phyloP scores from a whole-genome alignment of 2,888 invertebrate genomes.

The Sphaeridia pumilis region DNA sequence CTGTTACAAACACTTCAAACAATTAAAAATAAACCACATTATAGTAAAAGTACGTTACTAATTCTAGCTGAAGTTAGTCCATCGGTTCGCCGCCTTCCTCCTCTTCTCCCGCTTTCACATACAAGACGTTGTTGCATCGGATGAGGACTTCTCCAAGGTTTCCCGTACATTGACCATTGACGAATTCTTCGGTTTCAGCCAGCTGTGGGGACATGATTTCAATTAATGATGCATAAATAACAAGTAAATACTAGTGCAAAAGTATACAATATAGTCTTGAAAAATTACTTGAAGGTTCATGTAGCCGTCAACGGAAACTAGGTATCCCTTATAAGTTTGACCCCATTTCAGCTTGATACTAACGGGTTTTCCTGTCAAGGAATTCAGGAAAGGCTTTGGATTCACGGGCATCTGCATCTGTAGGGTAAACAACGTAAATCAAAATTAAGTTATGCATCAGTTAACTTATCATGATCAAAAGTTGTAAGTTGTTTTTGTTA shows the following conservation, averaged over 20 bases:
- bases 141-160: constrained; percentile 94
- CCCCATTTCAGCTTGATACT: constrained; percentile 99
- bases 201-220: constrained; percentile 46
- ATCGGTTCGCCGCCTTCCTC: constrained; percentile 51
- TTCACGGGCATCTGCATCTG: constrained; percentile 71
- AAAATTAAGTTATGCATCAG: neutral
- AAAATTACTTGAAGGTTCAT: constrained; percentile 74
- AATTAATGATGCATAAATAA: neutral
- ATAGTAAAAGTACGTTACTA: too few species aligned
- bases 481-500: neutral
- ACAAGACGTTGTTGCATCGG: constrained; percentile 92
- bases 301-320: constrained; percentile 96
- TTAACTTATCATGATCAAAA: neutral
- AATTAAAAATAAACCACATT: too few species aligned
- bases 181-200: constrained; percentile 94
- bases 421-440: too few species aligned
- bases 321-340: constrained; percentile 95
- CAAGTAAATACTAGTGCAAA: neutral
- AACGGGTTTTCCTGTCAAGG: constrained; percentile 93
- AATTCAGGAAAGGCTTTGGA: constrained; percentile 97
- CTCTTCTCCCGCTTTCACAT: constrained; percentile 87
- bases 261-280: constrained; percentile 1
- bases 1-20: too few species aligned
- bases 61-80: constrained; percentile 15
- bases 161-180: constrained; percentile 82